Base-by-base conservation (phyloP, 2,888 invertebrate species). In the Sminthurinus aureus region DNA sequence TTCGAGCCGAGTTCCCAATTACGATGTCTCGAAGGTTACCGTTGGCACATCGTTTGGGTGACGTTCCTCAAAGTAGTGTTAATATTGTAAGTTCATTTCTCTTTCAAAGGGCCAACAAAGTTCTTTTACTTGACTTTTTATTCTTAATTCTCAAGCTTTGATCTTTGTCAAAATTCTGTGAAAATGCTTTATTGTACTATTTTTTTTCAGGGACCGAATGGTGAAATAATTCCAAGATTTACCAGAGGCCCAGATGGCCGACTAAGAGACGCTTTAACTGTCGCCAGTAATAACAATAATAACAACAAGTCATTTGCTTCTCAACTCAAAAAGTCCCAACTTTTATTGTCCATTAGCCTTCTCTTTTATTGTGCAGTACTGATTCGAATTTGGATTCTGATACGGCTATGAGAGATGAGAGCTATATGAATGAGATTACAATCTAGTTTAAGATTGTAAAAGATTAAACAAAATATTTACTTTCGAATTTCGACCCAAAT, bases 1-100 rank as follows among this genome's bases (percentile, higher is more conserved):
- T 64, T 18, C 74, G 0, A 18, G 58, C 0, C 66, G 86, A 26
- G 69, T 87, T 26, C 86, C 86, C 1, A 69, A 73, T 26, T 88
- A 87, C 74, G 84, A 88, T 67, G 80, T 85, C 0, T 84, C 84
- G 67, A 67, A 84, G 71, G 79, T 86, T 22, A 81, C 82, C 15
- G 67, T 80, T 77, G 82, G 84, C 73, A 77, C 58, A 20, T 85
- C 83, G 87, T 75, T 81, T 84, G 87, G 88, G 88, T 88, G 88
- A 88, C 88, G 83, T 74, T n/a, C 79, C 67, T 26, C 15, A 58
- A 58, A 64, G 18, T 69, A n/a, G 58, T 18, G 9, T 58, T 13
- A 18, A 15, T 15, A 58, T 58, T 58, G 15, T 18, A 58, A 18
- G 58, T 15, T 13, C 58, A 58, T 58, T 15, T 38, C 13, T 2